phyloP scores from a whole-genome alignment of 92 coral and sea anemone species.

The Palythoa grandis region DNA sequence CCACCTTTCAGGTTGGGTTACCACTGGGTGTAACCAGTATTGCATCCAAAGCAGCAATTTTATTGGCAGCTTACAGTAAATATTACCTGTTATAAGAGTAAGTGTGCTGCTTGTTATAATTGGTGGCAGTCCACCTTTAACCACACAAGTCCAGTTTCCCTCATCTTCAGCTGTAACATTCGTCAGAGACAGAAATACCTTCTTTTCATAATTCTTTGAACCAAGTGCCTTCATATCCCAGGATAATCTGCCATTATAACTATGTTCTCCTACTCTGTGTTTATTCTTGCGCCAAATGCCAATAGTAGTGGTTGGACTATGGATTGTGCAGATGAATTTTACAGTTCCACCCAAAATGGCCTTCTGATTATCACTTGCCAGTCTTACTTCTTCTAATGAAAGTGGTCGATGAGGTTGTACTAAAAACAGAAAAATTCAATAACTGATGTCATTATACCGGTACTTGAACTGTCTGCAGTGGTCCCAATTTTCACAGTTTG shows the following conservation, averaged over 20 bases:
- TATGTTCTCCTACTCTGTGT: not conserved
- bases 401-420: not conserved
- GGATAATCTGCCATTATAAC: not conserved
- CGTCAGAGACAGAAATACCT: not conserved
- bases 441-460: not conserved
- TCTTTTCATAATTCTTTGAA: not conserved
- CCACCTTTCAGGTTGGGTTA: no score
- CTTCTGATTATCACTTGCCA: constrained; percentile 1
- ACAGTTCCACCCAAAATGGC: constrained; percentile 25
- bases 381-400: not conserved
- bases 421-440: not conserved
- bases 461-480: not conserved
- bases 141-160: not conserved
- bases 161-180: constrained; percentile 14
- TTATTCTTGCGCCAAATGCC: not conserved
- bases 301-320: not conserved
- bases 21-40: no score
- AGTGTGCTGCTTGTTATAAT: not conserved
- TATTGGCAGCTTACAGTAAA: not conserved
- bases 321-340: not conserved
- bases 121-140: not conserved
- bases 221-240: not conserved
- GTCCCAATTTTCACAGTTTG: no score
- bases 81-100: constrained; percentile 15
- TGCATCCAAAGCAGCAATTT: no score